A percentile compares a stretch with the other conserved stretches of the same genome.
Evolutionary conservation across 2,888 invertebrate genomes (phyloP).

Genomic region (Rhorus exstirpatorius): DNA sequence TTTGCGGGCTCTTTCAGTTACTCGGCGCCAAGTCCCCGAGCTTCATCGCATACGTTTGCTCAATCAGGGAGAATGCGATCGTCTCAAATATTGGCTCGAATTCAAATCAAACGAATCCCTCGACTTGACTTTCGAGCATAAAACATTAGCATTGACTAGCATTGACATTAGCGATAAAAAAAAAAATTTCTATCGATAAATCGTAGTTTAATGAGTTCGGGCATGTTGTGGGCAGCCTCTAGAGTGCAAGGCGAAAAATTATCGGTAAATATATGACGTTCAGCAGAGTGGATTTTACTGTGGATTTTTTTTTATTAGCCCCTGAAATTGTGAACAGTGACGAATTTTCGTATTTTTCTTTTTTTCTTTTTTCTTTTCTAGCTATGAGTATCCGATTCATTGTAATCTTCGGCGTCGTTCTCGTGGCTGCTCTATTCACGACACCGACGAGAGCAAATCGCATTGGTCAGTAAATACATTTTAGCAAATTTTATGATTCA

Average conservation of each 20-base stretch:
- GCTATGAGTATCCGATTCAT: constrained; percentile 73
- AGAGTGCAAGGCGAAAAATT: too few species aligned
- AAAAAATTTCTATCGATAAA: too few species aligned
- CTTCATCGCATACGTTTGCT: constrained; percentile 37
- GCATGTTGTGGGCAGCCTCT: too few species aligned
- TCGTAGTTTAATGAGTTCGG: too few species aligned
- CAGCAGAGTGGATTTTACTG: background rate
- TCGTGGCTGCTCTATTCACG: constrained; percentile 68
- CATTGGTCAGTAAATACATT: constrained; percentile 70
- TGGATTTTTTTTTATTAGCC: background rate
- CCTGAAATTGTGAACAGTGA: background rate
- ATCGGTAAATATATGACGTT: constrained; percentile 5
- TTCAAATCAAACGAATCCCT: background rate
- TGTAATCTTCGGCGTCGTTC: constrained; percentile 71
- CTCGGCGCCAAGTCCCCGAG: constrained; percentile 51
- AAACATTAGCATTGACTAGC: too few species aligned
- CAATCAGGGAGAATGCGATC: constrained; percentile 27
- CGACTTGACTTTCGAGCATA: too few species aligned
- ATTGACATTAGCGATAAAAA: too few species aligned
- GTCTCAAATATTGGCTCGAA: background rate
- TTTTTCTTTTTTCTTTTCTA: constrained; percentile 47
- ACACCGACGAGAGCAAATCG: constrained; percentile 69
- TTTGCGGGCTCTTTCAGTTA: constrained; percentile 63
- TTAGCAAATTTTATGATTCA: too few species aligned
- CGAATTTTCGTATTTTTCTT: background rate